Base-by-base conservation (phyloP, 2,888 invertebrate genomes). In the Hypolimnas misippus region DNA sequence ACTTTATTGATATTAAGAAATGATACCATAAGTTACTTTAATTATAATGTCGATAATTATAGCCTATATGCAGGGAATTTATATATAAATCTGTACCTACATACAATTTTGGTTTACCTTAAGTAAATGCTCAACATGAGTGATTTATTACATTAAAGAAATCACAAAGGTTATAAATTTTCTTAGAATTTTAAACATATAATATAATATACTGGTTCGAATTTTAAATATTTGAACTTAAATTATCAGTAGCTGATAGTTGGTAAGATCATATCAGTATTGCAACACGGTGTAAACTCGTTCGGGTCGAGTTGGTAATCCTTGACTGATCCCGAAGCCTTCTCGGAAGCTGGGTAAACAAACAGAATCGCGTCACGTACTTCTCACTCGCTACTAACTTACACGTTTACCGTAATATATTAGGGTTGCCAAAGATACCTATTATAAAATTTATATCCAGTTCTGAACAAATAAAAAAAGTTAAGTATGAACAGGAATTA, bases 341-440 rank as follows among this genome's bases (percentile, higher is more conserved):
- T 87, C 87, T 81, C 70, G 77, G 88, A 87, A 87, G 76, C 71
- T 67, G 72, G 69, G 73, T 78, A 89, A 89, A 87, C 89, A 91
- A 89, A 91, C 87, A 89, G 76, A 86, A 81, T 81, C 83, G 74
- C 80, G 81, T 83, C 87, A 86, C 89, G 87, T 85, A 81, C 81
- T 81, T 77, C 74, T 77, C 82, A 82, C 82, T 83, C 73, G 91
- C 91, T 90, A 90, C 91, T 86, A 84, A 81, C 87, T 92, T 90
- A 90, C 90, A 89, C 90, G 79, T 83, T 81, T 80, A 84, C 82
- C 78, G 83, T 83, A 83, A 82, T 79, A 70, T 64, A 44, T 55
- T 78, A 87, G 84, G 89, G 87, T 63, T 87, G 83, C 1, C 76
- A 73, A 8, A 16, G 12, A 33, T n/a, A n/a, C n/a, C n/a, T n/a